Evolutionary conservation across 2,113 vertebrate genomes (phyloP).

Genomic region (Halcyon senegalensis): DNA sequence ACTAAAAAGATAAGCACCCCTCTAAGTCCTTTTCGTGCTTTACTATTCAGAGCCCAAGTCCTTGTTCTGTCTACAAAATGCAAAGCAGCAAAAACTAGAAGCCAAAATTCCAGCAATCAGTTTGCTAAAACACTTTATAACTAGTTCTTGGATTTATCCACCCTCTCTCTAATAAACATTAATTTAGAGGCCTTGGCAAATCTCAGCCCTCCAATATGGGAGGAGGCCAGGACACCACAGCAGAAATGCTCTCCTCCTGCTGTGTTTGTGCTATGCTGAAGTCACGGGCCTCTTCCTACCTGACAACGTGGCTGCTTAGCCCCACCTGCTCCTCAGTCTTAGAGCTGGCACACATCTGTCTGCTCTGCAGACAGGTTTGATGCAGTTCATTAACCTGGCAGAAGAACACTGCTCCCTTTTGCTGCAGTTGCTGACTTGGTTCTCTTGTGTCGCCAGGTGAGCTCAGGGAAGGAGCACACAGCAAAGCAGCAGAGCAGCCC

Average conservation of each 20-base stretch:
- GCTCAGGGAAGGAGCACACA: accelerated
- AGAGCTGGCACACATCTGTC: accelerated
- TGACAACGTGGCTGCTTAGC: background rate
- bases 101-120: background rate
- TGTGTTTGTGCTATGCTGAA: accelerated
- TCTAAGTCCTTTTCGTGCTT: accelerated
- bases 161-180: background rate
- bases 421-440: accelerated
- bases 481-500: background rate
- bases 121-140: background rate
- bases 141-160: background rate
- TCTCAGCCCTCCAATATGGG: accelerated
- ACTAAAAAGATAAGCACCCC: background rate
- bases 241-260: background rate
- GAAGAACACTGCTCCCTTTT: background rate
- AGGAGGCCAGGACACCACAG: background rate
- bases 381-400: accelerated
- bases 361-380: background rate
- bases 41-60: background rate
- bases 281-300: accelerated
- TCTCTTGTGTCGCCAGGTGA: background rate
- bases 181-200: no score
- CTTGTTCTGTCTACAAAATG: background rate
- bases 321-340: accelerated
- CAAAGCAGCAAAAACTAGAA: background rate